Conservation (phyloP, 1,140 invertebrate genomes). For the Drosophila ficusphila region DNA sequence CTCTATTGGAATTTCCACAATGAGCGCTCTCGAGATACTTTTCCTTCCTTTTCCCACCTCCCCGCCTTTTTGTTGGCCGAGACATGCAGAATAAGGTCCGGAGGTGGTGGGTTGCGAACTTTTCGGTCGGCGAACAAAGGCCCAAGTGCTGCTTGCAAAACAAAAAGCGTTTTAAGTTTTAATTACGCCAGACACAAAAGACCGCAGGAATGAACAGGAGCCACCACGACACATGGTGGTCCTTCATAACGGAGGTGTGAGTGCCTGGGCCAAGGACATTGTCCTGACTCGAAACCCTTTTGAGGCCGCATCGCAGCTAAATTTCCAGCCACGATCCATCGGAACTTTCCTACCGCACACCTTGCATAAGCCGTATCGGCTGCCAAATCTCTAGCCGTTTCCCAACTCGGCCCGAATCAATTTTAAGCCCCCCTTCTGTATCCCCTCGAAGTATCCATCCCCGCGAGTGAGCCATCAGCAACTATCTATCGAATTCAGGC, state of each 20-base stretch:
- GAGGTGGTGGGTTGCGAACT: slow-evolving; percentile 57
- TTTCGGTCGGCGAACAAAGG: slow-evolving; percentile 71
- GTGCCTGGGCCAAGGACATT: neutral
- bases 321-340: slow-evolving; percentile 20
- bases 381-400: slow-evolving; percentile 63
- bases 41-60: slow-evolving; percentile 10
- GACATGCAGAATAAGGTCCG: slow-evolving; percentile 41
- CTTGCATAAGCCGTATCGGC: slow-evolving; percentile 47
- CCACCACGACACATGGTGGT: slow-evolving; percentile 57
- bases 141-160: slow-evolving; percentile 80
- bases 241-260: slow-evolving; percentile 18
- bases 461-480: slow-evolving; percentile 69
- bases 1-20: slow-evolving; percentile 79
- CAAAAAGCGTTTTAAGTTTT: slow-evolving; percentile 82
- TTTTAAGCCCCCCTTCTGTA: neutral
- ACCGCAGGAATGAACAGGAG: slow-evolving; percentile 18
- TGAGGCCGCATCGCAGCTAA: slow-evolving; percentile 4
- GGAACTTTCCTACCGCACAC: slow-evolving; percentile 27
- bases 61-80: slow-evolving; percentile 16
- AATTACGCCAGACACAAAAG: slow-evolving; percentile 72
- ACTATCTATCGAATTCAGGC: slow-evolving; percentile 80
- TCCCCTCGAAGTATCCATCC: neutral
- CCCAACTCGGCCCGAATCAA: slow-evolving; percentile 45
- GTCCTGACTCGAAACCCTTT: slow-evolving; percentile 11
- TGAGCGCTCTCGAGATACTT: slow-evolving; percentile 70